Base-by-base conservation (phyloP, 2,113 vertebrate genomes). In the Lampris megalopsis region DNA sequence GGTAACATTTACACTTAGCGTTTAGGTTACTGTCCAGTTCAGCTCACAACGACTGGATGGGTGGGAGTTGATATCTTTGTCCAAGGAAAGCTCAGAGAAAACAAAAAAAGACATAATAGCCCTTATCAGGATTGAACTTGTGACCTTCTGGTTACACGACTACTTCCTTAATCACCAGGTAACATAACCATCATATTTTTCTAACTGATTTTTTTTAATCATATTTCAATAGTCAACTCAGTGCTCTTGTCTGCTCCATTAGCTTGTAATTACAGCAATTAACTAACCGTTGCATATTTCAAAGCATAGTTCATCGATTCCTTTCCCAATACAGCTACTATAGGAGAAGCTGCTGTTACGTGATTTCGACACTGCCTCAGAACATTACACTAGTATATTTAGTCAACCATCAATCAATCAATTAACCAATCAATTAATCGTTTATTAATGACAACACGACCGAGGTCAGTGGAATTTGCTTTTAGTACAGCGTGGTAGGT, bases 241-340 rank as follows among this genome's bases (percentile, higher is more conserved):
- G 0, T 54, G 11, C n/a, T 13, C 49, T 11, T 1, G 2, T 78
- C 72, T 66, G 67, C 77, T 82, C 65, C 67, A 83, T 86, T 80
- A 80, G 57, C 43, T 83, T 59, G 54, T 74, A 77, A 84, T 86
- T 79, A 79, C 41, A 68, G 56, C 52, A 53, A 73, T 81, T 57
- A 35, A 1, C 9, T 10, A 3, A 52, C 5, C 66, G 73, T 84
- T 49, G 59, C 68, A 72, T 60, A 63, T 71, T 78, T 63, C 52
- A 38, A 65, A 61, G 47, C 75, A 59, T 57, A 77, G 73, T 80
- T 58, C 24, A 58, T 36, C 43, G 58, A 66, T 78, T 84, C 52
- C 66, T 53, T 59, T 76, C 63, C 50, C 73, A 53, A 61, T 70
- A 43, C 53, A 82, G 62, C 2, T 6, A 6, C 47, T 62, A 82